Evolutionary conservation across 2,113 vertebrate genomes (phyloP).

Genomic region (Excalfactoria chinensis): DNA sequence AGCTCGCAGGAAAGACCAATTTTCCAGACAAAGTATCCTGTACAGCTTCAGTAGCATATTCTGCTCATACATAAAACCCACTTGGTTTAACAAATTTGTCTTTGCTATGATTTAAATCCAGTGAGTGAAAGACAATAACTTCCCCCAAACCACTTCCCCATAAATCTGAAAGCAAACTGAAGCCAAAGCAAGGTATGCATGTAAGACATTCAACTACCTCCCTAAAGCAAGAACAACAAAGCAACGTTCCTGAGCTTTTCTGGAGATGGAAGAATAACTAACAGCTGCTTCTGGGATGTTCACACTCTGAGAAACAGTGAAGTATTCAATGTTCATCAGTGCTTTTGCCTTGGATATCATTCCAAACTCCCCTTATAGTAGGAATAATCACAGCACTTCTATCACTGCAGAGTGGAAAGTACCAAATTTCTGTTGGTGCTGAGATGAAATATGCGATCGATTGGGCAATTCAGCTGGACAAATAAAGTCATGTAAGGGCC

Average conservation of each 20-base stretch:
- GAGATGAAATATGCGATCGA: neutral
- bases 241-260: neutral
- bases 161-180: neutral
- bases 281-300: neutral
- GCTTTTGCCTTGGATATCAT: neutral
- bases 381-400: neutral
- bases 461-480: neutral
- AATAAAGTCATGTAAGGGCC: neutral
- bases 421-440: neutral
- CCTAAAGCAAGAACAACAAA: neutral
- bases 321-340: neutral
- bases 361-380: neutral
- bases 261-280: neutral
- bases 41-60: neutral
- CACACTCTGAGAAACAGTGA: neutral
- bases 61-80: neutral
- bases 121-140: neutral
- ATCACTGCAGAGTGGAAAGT: neutral
- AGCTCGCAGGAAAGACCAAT: neutral
- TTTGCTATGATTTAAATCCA: neutral
- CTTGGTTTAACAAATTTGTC: neutral
- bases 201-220: neutral
- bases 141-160: neutral
- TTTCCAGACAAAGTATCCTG: neutral
- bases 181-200: neutral